These are phyloP conservation scores for Laticauda colubrina DNA, from an alignment of 2,113 vertebrate genomes.

Conservation along the genomic window DNA sequence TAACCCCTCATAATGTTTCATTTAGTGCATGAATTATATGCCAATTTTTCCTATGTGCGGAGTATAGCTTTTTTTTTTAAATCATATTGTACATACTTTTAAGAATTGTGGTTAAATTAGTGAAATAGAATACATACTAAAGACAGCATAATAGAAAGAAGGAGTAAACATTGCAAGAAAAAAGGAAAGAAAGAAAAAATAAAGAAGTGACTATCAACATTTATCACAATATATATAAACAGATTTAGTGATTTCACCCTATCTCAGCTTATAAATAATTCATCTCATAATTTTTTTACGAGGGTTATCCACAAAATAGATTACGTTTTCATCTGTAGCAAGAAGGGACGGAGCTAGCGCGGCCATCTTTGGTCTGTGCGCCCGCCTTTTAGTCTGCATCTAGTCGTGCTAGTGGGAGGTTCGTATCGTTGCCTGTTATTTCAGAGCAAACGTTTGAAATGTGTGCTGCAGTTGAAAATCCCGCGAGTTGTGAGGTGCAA, in stretches of 20 bases:
- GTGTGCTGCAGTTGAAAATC: no score
- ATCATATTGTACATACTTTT: background rate
- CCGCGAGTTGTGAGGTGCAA: no score
- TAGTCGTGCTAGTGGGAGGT: no score
- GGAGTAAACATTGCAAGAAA: background rate
- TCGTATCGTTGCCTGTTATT: no score
- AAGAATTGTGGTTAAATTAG: background rate
- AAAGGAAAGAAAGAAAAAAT: background rate
- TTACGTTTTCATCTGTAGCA: no score
- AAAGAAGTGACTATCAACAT: background rate
- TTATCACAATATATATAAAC: background rate
- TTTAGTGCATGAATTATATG: background rate
- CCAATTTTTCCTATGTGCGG: background rate
- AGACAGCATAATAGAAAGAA: background rate
- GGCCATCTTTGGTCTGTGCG: no score
- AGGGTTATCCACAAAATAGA: no score
- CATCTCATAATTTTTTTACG: background rate
- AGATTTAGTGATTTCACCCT: background rate
- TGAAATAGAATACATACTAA: background rate
- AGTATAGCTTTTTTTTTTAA: background rate
- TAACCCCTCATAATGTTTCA: background rate
- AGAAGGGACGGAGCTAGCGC: no score
- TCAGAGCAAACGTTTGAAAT: no score
- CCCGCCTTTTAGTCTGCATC: no score
- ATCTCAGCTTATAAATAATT: background rate